Conservation (phyloP, 2,888 invertebrate species). For the Chymomyza procnemis region DNA sequence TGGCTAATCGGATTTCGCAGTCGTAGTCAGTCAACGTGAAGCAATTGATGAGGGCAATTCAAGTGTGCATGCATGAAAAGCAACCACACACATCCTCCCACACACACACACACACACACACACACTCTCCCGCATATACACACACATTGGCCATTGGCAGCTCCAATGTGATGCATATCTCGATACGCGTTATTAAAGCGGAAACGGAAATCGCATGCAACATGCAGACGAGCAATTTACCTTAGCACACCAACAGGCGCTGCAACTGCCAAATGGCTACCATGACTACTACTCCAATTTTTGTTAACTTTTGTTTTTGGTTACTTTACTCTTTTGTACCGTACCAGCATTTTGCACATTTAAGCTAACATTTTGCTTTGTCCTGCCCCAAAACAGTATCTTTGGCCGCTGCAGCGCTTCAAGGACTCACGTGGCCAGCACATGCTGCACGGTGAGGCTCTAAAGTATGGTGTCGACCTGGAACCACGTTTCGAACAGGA, state of each 20-base stretch:
- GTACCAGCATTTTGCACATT: background rate
- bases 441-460: constrained; percentile 80
- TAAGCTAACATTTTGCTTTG: constrained; percentile 5
- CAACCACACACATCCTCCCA: background rate
- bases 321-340: background rate
- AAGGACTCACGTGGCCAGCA: constrained; percentile 86
- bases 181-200: constrained; percentile 41
- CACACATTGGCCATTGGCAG: background rate
- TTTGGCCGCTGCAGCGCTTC: constrained; percentile 90
- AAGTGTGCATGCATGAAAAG: constrained; percentile 58
- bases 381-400: constrained; percentile 81
- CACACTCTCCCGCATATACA: too few species aligned
- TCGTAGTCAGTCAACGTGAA: constrained; percentile 66
- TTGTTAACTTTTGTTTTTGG: background rate
- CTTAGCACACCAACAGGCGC: constrained; percentile 4
- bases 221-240: background rate
- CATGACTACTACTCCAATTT: background rate
- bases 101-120: constrained; percentile 1
- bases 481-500: constrained; percentile 75
- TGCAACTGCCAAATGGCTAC: constrained; percentile 1
- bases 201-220: constrained; percentile 48
- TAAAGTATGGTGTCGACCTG: constrained; percentile 78
- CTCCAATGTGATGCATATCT: constrained; percentile 5
- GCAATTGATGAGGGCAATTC: constrained; percentile 69
- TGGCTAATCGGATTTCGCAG: constrained; percentile 65